Evolutionary conservation across 23 tunicate genomes (phyloP).

Genomic region (Clavelina lepadiformis): DNA sequence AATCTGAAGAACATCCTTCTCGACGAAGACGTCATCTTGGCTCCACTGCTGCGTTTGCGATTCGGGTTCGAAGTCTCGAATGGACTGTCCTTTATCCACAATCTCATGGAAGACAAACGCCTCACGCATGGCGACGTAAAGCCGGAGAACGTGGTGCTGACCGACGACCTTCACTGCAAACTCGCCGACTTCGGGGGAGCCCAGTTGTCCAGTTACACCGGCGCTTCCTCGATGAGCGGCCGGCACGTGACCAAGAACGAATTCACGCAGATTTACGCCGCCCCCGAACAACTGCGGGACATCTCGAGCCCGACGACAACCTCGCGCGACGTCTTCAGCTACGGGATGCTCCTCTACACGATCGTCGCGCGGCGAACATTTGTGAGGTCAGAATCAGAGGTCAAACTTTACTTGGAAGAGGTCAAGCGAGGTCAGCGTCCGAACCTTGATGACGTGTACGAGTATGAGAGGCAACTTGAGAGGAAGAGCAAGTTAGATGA

Average conservation of each 20-base stretch:
- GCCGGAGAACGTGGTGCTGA: constrained; percentile 12
- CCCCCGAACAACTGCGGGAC: neutral
- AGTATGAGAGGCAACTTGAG: too few species aligned
- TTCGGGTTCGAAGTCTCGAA: constrained; percentile 1
- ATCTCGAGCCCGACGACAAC: neutral
- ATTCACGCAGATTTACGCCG: neutral
- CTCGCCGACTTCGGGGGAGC: constrained; percentile 25
- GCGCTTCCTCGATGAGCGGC: too few species aligned
- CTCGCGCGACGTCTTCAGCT: neutral
- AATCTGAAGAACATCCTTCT: constrained; percentile 11
- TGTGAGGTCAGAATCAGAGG: neutral
- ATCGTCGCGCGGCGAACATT: neutral
- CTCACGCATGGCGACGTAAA: constrained; percentile 22
- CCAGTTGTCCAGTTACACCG: neutral
- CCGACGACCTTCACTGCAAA: constrained; percentile 6
- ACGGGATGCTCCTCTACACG: neutral
- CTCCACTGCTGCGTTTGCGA: neutral
- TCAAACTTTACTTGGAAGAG: neutral
- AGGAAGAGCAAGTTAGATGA: too few species aligned
- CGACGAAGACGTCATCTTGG: neutral
- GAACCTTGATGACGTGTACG: neutral
- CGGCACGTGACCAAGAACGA: too few species aligned
- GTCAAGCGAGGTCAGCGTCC: neutral
- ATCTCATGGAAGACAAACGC: neutral
- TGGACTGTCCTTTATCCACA: constrained; percentile 25